Evolutionary conservation across 2,113 vertebrate genomes (phyloP).

Genomic region (Rhadina sibilatrix): DNA sequence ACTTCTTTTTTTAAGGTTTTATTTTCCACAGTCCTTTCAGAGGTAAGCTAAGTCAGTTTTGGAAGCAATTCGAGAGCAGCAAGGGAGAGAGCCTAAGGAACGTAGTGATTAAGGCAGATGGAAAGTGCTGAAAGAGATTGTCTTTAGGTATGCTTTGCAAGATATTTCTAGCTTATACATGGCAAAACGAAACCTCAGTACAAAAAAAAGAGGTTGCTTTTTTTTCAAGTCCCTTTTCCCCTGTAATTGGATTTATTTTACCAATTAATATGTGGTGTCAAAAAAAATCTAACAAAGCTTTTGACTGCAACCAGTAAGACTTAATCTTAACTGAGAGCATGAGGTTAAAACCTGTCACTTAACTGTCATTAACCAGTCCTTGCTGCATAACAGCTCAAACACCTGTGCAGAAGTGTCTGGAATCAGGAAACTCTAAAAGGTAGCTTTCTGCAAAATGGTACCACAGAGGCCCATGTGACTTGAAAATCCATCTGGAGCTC

Average conservation of each 20-base stretch:
- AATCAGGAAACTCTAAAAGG: neutral
- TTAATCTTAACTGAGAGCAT: neutral
- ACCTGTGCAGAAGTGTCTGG: neutral
- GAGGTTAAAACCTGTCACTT: neutral
- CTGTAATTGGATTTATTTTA: neutral
- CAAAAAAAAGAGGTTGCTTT: neutral
- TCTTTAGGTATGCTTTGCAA: neutral
- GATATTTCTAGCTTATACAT: neutral
- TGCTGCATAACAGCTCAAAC: neutral
- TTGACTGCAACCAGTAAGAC: neutral
- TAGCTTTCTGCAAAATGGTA: neutral
- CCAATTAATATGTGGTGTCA: neutral
- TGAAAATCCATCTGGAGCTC: neutral
- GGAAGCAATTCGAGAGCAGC: neutral
- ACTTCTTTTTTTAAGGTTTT: neutral
- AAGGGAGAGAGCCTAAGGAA: neutral
- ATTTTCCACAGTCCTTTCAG: slow-evolving; percentile 2
- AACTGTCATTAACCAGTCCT: neutral
- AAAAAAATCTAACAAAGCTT: neutral
- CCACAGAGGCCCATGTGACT: neutral
- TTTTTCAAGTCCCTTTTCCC: neutral
- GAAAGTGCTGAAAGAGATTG: neutral
- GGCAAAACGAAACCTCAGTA: neutral
- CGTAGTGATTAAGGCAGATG: neutral
- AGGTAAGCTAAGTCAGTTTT: neutral